Conservation (phyloP, 2,113 vertebrate species). For the Rhabdomys dilectus region DNA sequence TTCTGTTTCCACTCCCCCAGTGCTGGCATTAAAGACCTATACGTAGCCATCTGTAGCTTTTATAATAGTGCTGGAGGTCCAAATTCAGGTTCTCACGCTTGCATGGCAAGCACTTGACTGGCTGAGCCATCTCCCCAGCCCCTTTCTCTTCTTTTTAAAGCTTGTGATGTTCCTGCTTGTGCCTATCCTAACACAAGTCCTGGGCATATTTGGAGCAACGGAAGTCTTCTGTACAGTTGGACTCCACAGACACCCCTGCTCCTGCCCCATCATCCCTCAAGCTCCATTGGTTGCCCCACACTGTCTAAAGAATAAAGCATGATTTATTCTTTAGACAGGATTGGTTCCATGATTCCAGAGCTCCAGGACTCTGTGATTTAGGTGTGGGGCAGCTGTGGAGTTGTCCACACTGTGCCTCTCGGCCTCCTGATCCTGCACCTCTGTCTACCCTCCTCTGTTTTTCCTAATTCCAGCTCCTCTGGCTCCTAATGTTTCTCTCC, state of each 20-base stretch:
- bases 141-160: not conserved
- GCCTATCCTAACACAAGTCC: not conserved
- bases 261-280: not conserved
- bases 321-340: no score
- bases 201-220: not conserved
- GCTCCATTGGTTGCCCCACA: not conserved
- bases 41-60: not conserved
- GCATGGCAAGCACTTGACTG: not conserved
- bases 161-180: not conserved
- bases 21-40: not conserved
- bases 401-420: no score
- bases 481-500: not conserved
- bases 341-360: not conserved
- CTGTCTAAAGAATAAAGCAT: not conserved
- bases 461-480: constrained; percentile 23
- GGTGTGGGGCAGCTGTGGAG: not conserved
- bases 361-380: not conserved
- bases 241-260: not conserved
- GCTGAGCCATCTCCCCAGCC: not conserved
- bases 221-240: constrained; percentile 15
- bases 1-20: not conserved
- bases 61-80: not conserved
- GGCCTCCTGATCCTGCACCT: not conserved
- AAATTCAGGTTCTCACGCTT: not conserved
- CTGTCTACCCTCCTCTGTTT: not conserved